These are phyloP conservation scores for Microcebus lehilahytsara DNA, from an alignment of 2,113 vertebrate species.

Conservation along the genomic window DNA sequence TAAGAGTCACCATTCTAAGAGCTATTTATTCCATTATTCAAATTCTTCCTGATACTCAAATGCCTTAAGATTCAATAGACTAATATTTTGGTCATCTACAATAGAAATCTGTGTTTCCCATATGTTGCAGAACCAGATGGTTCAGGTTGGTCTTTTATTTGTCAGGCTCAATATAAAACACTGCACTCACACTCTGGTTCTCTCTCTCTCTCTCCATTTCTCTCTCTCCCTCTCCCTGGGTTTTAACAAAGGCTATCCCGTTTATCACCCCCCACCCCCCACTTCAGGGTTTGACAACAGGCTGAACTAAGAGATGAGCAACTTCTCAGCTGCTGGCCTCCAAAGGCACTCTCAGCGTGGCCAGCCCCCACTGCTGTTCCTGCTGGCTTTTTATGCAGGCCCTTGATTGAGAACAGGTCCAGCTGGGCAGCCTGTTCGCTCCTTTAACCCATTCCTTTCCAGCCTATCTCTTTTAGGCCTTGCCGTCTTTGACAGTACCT, in stretches of 20 bases:
- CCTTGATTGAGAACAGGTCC: constrained; percentile 74
- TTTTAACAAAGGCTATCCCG: constrained; percentile 75
- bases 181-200: background rate
- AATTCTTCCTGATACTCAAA: constrained; percentile 62
- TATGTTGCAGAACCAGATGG: constrained; percentile 80
- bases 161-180: constrained; percentile 73
- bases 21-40: constrained; percentile 61
- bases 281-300: constrained; percentile 71
- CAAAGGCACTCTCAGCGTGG: constrained; percentile 71
- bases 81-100: constrained; percentile 77
- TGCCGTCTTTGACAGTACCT: background rate
- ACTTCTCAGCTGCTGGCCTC: constrained; percentile 78
- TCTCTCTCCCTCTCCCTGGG: constrained; percentile 31
- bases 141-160: constrained; percentile 81
- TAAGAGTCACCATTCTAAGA: constrained; percentile 44
- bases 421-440: constrained; percentile 73
- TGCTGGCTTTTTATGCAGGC: constrained; percentile 76
- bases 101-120: constrained; percentile 80
- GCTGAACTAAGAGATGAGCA: constrained; percentile 80
- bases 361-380: constrained; percentile 74
- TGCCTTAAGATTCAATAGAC: constrained; percentile 74
- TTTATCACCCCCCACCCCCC: constrained; percentile 24
- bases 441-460: constrained; percentile 75
- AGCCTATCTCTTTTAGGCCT: background rate
- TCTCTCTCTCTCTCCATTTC: constrained; percentile 42